phyloP scores from a whole-genome alignment of 2,113 vertebrate species.

The Aspiorhynchus laticeps region DNA sequence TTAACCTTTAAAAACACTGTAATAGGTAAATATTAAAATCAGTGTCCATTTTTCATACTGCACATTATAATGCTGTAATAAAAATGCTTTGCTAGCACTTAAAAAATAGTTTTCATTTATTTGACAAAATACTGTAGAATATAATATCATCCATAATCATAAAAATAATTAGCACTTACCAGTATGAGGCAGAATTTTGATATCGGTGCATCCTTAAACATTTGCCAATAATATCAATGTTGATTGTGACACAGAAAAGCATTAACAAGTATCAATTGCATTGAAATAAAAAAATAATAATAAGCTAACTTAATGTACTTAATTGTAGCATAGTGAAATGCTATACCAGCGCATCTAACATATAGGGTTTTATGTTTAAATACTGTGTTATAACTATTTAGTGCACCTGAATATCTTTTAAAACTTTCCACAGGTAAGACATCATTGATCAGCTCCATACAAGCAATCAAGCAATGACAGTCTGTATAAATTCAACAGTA shows the following conservation, averaged over 20 bases:
- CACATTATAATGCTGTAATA: not conserved
- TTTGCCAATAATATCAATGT: not conserved
- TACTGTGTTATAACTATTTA: not conserved
- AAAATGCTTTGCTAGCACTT: not conserved
- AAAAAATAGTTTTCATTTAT: not conserved
- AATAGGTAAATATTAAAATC: no score
- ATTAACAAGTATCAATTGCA: not conserved
- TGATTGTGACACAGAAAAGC: not conserved
- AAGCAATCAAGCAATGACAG: not conserved
- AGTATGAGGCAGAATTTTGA: not conserved
- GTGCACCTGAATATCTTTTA: not conserved
- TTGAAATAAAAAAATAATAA: not conserved
- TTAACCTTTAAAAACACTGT: not conserved
- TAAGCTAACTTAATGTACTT: no score
- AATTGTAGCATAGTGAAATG: not conserved
- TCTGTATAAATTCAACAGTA: constrained; percentile 20
- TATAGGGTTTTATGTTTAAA: not conserved
- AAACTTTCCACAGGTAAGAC: not conserved
- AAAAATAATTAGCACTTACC: not conserved
- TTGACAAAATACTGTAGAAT: not conserved
- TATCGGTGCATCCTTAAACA: not conserved
- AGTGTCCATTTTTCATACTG: not conserved
- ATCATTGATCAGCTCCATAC: not conserved
- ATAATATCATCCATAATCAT: not conserved
- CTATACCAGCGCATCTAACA: not conserved